phyloP scores from a whole-genome alignment of 1,140 invertebrate genomes.

The Drosophila melanogaster region Release_6_plus_ISO1_MT NT_033777.3:13994501-13995000 shows the following conservation, averaged over 20 bases:
- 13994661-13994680: constrained; percentile 57
- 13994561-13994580: constrained; percentile 49
- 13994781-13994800: constrained; percentile 15
- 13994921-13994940: constrained; percentile 63
- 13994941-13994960: constrained; percentile 42
- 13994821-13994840: constrained; percentile 48
- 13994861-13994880: constrained; percentile 57
- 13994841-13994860: constrained; percentile 31
- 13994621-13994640: constrained; percentile 22
- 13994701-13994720: constrained; percentile 33
- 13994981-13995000: constrained; percentile 59
- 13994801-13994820: constrained; percentile 48
- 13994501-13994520: constrained; percentile 22
- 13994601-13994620: constrained; percentile 29
- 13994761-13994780: too few relatives aligned
- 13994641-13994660: constrained; percentile 49
- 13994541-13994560: constrained; percentile 22
- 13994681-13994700: constrained; percentile 65
- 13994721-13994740: constrained; percentile 25
- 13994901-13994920: constrained; percentile 62
- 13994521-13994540: constrained; percentile 32
- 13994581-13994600: constrained; percentile 30
- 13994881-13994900: constrained; percentile 62
- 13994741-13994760: constrained; percentile 9
- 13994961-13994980: constrained; percentile 72